Conservation (phyloP, 2,797 vertebrate species). For the Anniella stebbinsi region DNA sequence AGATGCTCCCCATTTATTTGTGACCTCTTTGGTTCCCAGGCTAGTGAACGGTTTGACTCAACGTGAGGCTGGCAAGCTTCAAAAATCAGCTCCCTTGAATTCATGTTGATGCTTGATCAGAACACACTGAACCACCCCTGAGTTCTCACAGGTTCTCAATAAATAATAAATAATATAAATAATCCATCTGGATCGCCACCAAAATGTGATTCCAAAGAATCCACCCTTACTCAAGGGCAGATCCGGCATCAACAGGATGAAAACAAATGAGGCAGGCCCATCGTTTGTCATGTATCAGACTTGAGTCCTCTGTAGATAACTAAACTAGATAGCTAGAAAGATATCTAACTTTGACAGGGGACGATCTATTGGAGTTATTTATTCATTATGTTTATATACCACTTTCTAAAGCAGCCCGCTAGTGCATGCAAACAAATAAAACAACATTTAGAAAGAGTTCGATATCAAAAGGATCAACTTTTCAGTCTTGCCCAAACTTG, state of each 20-base stretch:
- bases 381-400: no score
- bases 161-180: constrained; percentile 10
- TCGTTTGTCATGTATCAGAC: no score
- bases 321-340: neutral
- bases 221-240: neutral
- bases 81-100: neutral
- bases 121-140: neutral
- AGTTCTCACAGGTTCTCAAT: neutral
- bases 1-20: neutral
- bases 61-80: no score
- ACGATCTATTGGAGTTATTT: neutral
- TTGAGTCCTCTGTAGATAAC: neutral
- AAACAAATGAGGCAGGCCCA: neutral
- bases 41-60: neutral
- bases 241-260: neutral
- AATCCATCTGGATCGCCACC: neutral
- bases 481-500: neutral
- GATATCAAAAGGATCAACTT: neutral
- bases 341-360: neutral
- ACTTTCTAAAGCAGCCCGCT: neutral
- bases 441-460: neutral
- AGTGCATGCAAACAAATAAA: neutral
- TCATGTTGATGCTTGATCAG: neutral
- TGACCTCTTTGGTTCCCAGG: neutral
- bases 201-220: neutral